Base-by-base conservation (phyloP, 2,888 invertebrate species). In the Campoletis raptor region DNA sequence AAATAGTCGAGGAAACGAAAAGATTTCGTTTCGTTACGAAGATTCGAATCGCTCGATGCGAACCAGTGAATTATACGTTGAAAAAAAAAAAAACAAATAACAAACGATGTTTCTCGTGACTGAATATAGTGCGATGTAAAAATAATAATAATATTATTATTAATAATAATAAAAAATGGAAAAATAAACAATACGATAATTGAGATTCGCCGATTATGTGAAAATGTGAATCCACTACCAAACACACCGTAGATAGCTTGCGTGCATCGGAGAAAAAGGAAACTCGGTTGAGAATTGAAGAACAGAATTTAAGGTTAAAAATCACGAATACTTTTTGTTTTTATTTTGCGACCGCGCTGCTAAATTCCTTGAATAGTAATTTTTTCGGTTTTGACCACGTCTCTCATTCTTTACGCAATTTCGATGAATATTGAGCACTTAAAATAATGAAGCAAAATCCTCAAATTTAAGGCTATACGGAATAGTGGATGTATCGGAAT, bases 401-500 rank as follows among this genome's bases (percentile, higher is more conserved):
- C 24, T 18, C 9, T 79, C 76, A 42, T 64, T 45, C 42, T 82
- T 67, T 69, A 74, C 66, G 54, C 52, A 72, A 83, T 61, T 64
- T 57, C 61, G 42, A 40, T 30, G 42, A 76, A 18, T 15, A 77
- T 24, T 45, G 9, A 24, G 61, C 67, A 72, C n/a, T 61, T 8
- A 15, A 80, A 30, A 30, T 10, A 40, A 40, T 45, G 54, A 61
- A 54, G 48, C 21, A 79, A 70, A 81, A 30, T 45, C 42, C 21
- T 72, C 67, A 54, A 76, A 74, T 78, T 77, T 73, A 76, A 79
- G 79, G n/a, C 5, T 64, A 70, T 70, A 76, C 73, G 70, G 57
- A 70, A 66, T 83, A 85, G 74, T 69, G 42, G 61, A 86, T 80
- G 45, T 37, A 42, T 40, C 73, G 57, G 30, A 52, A 77, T 81